These are phyloP conservation scores for Rotaria sp. DNA, from an alignment of 2,888 invertebrate genomes.

Conservation along the genomic window DNA sequence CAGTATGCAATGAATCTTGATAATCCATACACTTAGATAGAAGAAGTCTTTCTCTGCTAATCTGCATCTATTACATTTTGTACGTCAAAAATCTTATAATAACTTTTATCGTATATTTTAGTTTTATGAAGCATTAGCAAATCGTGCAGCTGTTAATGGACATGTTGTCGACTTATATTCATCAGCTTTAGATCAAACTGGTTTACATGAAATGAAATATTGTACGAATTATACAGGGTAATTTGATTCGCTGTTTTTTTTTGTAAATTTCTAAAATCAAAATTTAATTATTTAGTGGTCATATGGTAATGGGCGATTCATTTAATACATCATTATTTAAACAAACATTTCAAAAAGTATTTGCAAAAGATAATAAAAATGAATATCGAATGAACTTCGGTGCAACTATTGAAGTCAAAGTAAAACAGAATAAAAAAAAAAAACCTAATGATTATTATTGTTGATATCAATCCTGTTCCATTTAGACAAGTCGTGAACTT, in stretches of 20 bases:
- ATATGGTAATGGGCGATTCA: slow-evolving; percentile 99
- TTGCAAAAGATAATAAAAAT: slow-evolving; percentile 76
- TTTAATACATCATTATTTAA: slow-evolving; percentile 97
- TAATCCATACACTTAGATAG: too few relatives aligned
- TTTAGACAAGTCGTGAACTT: slow-evolving; percentile 74
- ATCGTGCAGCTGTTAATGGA: slow-evolving; percentile 85
- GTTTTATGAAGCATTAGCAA: slow-evolving; percentile 84
- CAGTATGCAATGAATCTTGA: too few relatives aligned
- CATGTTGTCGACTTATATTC: slow-evolving; percentile 95
- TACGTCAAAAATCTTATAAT: too few relatives aligned
- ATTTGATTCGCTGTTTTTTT: not conserved
- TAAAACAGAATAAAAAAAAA: not conserved
- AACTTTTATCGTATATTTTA: not conserved
- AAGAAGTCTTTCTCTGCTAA: too few relatives aligned
- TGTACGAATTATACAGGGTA: slow-evolving; percentile 80
- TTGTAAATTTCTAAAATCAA: not conserved
- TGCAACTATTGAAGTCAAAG: slow-evolving; percentile 87
- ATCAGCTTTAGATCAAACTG: slow-evolving; percentile 96
- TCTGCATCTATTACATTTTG: too few relatives aligned
- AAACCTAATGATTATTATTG: too few relatives aligned
- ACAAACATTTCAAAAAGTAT: slow-evolving; percentile 95
- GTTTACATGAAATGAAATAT: slow-evolving; percentile 94
- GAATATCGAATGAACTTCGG: slow-evolving; percentile 97
- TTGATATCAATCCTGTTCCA: not conserved
- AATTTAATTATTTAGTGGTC: slow-evolving; percentile 62